Percentiles rank a stretch among this genome's conserved stretches.
Conservation (phyloP, 2,797 vertebrate species). For the Macropodus opercularis region DNA sequence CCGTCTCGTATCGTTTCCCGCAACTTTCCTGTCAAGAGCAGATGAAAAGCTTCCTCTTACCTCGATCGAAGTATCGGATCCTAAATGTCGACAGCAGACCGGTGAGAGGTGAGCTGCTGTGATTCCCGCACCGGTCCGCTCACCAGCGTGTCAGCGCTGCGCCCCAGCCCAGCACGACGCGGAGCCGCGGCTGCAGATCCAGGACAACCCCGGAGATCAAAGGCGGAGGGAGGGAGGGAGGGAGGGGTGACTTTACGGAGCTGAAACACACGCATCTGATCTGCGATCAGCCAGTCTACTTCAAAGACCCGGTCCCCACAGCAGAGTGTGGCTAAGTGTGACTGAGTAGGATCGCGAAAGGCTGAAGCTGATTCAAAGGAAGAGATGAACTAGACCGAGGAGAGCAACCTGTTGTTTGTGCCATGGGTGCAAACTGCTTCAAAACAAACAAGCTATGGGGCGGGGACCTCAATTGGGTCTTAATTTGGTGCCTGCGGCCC, state of each 20-base stretch:
- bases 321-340: neutral
- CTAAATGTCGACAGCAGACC: constrained; percentile 45
- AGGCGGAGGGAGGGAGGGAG: constrained; percentile 70
- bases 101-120: constrained; percentile 45
- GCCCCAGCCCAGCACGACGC: constrained; percentile 77
- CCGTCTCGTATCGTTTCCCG: neutral
- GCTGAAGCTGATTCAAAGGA: too few species aligned
- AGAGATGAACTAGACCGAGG: neutral
- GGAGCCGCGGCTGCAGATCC: constrained; percentile 66
- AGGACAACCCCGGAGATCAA: constrained; percentile 88
- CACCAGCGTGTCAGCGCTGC: constrained; percentile 61
- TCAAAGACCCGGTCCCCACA: constrained; percentile 41
- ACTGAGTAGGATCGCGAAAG: constrained; percentile 10
- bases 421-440: too few species aligned
- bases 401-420: too few species aligned
- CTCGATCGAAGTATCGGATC: constrained; percentile 16
- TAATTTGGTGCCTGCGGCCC: neutral
- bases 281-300: constrained; percentile 55
- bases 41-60: constrained; percentile 41
- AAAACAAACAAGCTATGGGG: neutral
- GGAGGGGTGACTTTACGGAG: constrained; percentile 31
- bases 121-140: constrained; percentile 60
- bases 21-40: neutral
- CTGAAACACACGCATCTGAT: constrained; percentile 58
- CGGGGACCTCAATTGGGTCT: neutral